A percentile compares a stretch with the other conserved stretches of the same genome.
phyloP scores from a whole-genome alignment of 1,140 invertebrate species.

The Drosophila truncata region DNA sequence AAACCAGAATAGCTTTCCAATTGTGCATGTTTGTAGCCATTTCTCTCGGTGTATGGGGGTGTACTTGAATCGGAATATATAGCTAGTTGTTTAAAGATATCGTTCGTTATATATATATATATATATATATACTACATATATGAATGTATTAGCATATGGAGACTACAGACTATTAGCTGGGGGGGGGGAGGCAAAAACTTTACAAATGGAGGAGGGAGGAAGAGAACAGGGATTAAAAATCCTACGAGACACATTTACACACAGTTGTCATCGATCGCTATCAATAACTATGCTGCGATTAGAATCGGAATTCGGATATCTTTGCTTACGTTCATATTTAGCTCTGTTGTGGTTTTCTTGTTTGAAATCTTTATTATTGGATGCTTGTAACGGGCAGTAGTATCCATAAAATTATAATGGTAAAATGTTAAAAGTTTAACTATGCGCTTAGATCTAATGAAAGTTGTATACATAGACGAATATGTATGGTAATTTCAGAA shows the following conservation, averaged over 20 bases:
- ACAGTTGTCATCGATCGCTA: slow-evolving; percentile 23
- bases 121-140: slow-evolving; percentile 74
- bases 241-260: slow-evolving; percentile 69
- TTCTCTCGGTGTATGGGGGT: slow-evolving; percentile 34
- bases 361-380: slow-evolving; percentile 85
- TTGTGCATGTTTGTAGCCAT: neutral
- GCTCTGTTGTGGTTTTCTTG: slow-evolving; percentile 28
- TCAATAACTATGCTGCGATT: slow-evolving; percentile 18
- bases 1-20: slow-evolving; percentile 17
- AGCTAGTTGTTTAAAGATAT: slow-evolving; percentile 76
- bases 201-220: slow-evolving; percentile 47
- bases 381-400: slow-evolving; percentile 85
- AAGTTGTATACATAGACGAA: slow-evolving; percentile 85
- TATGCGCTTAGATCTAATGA: slow-evolving; percentile 85
- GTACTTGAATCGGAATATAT: slow-evolving; percentile 78
- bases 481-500: slow-evolving; percentile 77
- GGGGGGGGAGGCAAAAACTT: slow-evolving; percentile 51
- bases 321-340: slow-evolving; percentile 11
- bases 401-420: slow-evolving; percentile 85
- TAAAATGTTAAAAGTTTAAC: slow-evolving; percentile 86
- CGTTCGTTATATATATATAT: slow-evolving; percentile 53
- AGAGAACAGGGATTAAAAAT: slow-evolving; percentile 35
- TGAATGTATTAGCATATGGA: slow-evolving; percentile 77
- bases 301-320: slow-evolving; percentile 19
- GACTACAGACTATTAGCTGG: slow-evolving; percentile 70